phyloP scores from a whole-genome alignment of 2,797 vertebrate genomes.

The Garrulus glandarius region DNA sequence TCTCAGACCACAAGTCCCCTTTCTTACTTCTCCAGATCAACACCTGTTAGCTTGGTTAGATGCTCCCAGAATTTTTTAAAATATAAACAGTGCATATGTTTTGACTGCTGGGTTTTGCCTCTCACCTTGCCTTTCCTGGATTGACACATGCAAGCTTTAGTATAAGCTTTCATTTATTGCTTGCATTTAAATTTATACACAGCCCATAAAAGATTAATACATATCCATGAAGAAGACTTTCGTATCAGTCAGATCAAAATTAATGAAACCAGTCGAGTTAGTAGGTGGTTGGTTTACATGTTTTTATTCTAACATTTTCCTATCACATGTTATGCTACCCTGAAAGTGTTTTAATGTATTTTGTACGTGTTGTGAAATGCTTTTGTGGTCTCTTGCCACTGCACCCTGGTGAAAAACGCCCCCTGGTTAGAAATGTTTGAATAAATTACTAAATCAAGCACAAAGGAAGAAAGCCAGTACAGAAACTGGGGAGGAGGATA shows the following conservation, averaged over 20 bases:
- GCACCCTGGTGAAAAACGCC: constrained; percentile 60
- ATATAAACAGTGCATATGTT: neutral
- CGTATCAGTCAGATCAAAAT: constrained; percentile 67
- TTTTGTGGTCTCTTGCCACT: constrained; percentile 67
- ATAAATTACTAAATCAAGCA: constrained; percentile 70
- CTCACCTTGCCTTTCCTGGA: neutral
- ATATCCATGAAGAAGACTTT: constrained; percentile 54
- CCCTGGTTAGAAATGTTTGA: constrained; percentile 57
- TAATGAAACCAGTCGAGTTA: constrained; percentile 63
- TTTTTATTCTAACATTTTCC: constrained; percentile 60
- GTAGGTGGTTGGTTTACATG: constrained; percentile 55
- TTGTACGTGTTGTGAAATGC: constrained; percentile 43
- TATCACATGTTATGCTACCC: neutral
- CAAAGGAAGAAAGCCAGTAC: constrained; percentile 38
- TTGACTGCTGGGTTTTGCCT: neutral
- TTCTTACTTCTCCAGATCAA: neutral
- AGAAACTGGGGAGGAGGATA: constrained; percentile 39
- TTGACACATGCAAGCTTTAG: neutral
- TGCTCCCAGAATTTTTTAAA: neutral
- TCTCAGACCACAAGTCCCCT: neutral
- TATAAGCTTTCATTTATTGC: constrained; percentile 20
- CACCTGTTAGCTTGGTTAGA: neutral
- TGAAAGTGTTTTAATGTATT: constrained; percentile 50
- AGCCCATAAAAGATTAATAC: constrained; percentile 66
- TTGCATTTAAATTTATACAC: constrained; percentile 55